Percentiles rank a stretch among this genome's conserved stretches.
Conservation (phyloP, 2,888 invertebrate genomes). For the Nematopogon swammerdamellus region DNA sequence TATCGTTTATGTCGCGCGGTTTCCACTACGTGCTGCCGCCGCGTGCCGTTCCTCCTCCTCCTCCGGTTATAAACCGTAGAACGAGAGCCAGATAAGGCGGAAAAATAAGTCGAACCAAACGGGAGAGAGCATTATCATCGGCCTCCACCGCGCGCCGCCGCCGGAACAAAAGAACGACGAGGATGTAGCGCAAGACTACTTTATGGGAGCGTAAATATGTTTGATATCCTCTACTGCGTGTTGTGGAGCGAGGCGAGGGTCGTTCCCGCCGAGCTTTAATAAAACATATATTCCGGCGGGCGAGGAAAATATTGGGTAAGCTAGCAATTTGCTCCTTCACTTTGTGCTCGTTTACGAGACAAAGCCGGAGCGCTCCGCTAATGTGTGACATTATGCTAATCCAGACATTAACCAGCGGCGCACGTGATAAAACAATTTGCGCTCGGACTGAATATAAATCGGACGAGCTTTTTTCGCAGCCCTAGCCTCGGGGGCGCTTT, state of each 20-base stretch:
- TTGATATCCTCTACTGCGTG: slow-evolving; percentile 58
- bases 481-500: not conserved
- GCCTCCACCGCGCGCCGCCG: no score
- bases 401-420: slow-evolving; percentile 16
- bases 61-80: slow-evolving; percentile 47
- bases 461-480: not conserved
- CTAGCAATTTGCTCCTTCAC: slow-evolving; percentile 59
- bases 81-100: slow-evolving; percentile 51
- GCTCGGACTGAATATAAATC: not conserved
- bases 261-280: slow-evolving; percentile 51
- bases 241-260: slow-evolving; percentile 52
- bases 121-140: slow-evolving; percentile 55
- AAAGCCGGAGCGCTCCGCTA: slow-evolving; percentile 55
- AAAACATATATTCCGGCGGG: slow-evolving; percentile 59
- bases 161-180: slow-evolving; percentile 55
- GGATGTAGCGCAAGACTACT: slow-evolving; percentile 53
- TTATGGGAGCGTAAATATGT: slow-evolving; percentile 59
- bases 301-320: slow-evolving; percentile 58
- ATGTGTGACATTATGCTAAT: slow-evolving; percentile 45
- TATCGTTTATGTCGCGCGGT: slow-evolving; percentile 35
- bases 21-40: slow-evolving; percentile 33
- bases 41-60: no score
- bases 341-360: slow-evolving; percentile 59
- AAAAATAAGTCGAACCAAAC: slow-evolving; percentile 55
- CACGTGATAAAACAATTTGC: not conserved